phyloP scores from a whole-genome alignment of 2,113 vertebrate genomes.

The Oenanthe melanoleuca region DNA sequence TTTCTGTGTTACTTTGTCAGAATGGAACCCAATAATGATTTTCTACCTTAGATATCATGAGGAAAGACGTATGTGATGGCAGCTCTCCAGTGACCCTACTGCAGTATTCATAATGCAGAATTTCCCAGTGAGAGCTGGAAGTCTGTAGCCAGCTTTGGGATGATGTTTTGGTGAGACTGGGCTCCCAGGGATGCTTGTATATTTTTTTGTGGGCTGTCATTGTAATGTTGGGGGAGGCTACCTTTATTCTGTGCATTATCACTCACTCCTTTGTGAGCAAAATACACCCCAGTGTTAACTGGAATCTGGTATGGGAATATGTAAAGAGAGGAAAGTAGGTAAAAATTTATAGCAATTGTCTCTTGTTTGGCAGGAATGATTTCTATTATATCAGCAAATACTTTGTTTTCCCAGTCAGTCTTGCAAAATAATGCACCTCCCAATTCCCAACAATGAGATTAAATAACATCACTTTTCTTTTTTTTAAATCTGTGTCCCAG shows the following conservation, averaged over 20 bases:
- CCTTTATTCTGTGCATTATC: background rate
- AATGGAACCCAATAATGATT: background rate
- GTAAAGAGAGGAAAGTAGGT: background rate
- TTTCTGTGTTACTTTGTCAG: background rate
- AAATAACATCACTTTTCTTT: background rate
- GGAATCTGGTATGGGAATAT: background rate
- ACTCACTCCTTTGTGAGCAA: background rate
- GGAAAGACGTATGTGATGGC: background rate
- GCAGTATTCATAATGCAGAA: background rate
- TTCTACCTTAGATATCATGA: background rate
- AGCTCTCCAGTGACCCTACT: background rate
- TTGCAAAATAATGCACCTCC: background rate
- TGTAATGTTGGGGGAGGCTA: background rate
- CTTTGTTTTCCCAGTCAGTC: constrained; percentile 2
- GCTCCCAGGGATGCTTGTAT: background rate
- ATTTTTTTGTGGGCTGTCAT: background rate
- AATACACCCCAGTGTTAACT: background rate
- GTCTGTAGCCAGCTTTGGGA: background rate
- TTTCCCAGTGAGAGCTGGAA: background rate
- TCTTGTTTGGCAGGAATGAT: background rate
- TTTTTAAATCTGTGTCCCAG: background rate
- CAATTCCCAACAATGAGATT: background rate
- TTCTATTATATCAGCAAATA: constrained; percentile 24
- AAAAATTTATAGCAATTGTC: background rate
- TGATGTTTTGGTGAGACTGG: background rate